These are phyloP conservation scores for Cosmia pyralina DNA, from an alignment of 2,888 invertebrate genomes.

Conservation along the genomic window DNA sequence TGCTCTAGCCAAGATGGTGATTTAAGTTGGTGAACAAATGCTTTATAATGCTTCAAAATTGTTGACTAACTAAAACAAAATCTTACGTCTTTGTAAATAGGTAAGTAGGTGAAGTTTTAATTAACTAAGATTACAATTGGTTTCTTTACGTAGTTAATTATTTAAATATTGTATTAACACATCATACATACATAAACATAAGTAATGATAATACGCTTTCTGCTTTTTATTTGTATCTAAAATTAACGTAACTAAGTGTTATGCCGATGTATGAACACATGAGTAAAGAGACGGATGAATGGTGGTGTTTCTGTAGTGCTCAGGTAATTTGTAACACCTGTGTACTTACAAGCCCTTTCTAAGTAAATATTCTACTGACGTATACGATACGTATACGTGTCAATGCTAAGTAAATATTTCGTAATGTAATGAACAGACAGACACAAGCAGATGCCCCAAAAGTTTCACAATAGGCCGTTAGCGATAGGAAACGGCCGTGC, in stretches of 20 bases:
- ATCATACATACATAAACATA: conserved; percentile 33
- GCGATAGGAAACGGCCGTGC: conserved; percentile 71
- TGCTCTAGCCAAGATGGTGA: neutral
- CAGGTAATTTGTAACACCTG: conserved; percentile 29
- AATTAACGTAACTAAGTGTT: conserved; percentile 10
- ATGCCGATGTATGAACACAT: too few species aligned
- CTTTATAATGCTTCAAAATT: neutral
- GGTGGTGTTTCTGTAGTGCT: conserved; percentile 1
- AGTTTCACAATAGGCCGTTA: conserved; percentile 77
- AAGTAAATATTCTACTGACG: conserved; percentile 42
- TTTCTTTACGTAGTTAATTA: conserved; percentile 16
- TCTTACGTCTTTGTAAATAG: neutral
- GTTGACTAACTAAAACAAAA: neutral
- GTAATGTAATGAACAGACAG: conserved; percentile 56
- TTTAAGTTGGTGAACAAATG: neutral
- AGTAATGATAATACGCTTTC: conserved; percentile 19
- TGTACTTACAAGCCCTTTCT: conserved; percentile 34
- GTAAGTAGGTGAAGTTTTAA: conserved; percentile 26
- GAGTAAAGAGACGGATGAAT: neutral
- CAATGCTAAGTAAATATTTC: conserved; percentile 60
- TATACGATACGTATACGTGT: conserved; percentile 39
- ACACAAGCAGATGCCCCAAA: conserved; percentile 65
- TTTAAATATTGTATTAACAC: conserved; percentile 14
- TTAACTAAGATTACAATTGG: conserved; percentile 31
- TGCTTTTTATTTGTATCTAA: conserved; percentile 25